Percentiles rank a stretch among this genome's conserved stretches.
phyloP scores from a whole-genome alignment of 2,113 vertebrate species.

The Carassius carassius region DNA sequence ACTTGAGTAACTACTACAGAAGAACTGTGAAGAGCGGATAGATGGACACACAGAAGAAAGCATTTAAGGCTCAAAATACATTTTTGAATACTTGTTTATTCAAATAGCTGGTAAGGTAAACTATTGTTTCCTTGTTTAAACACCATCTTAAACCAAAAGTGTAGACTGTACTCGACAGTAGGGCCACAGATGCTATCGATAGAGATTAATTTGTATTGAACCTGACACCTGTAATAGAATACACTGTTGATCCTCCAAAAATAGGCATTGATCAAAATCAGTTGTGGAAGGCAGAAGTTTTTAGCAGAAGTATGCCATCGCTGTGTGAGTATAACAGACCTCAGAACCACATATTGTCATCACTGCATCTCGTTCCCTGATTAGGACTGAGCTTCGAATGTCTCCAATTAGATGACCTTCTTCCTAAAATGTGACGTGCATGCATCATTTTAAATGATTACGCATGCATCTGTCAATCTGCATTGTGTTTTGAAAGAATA shows the following conservation, averaged over 20 bases:
- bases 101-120: neutral
- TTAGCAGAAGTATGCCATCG: neutral
- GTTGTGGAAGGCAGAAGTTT: neutral
- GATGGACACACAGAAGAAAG: neutral
- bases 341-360: neutral
- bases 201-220: neutral
- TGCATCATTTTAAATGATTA: neutral
- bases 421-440: neutral
- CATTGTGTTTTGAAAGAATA: neutral
- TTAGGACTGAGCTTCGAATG: neutral
- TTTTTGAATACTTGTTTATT: neutral
- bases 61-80: neutral
- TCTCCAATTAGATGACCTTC: neutral
- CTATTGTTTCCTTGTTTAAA: neutral
- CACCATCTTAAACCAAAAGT: neutral
- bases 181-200: neutral
- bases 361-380: neutral
- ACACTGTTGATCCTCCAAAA: neutral
- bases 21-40: neutral
- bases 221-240: neutral
- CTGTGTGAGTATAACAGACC: neutral
- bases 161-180: neutral
- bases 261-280: neutral
- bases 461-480: neutral
- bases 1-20: neutral